These are phyloP conservation scores for Protodeltote pygarga DNA, from an alignment of 2,888 invertebrate species.

Conservation along the genomic window DNA sequence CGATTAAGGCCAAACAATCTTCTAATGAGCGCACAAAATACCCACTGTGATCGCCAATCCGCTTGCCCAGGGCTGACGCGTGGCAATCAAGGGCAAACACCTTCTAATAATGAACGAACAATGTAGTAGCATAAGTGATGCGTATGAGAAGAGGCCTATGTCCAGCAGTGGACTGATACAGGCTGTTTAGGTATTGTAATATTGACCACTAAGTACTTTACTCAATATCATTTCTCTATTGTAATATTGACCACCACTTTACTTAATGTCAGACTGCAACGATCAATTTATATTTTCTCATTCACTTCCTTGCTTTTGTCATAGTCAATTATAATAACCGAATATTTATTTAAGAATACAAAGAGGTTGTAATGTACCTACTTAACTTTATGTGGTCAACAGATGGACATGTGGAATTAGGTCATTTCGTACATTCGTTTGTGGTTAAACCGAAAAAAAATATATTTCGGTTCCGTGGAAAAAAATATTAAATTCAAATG, in stretches of 20 bases:
- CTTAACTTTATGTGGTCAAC: constrained; percentile 26
- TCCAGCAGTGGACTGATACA: no score
- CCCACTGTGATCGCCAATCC: no score
- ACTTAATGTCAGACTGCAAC: background rate
- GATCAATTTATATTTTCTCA: constrained; percentile 8
- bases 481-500: no score
- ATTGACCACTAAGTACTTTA: no score
- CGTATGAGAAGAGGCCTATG: no score
- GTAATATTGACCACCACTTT: constrained; percentile 5
- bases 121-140: no score
- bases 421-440: constrained; percentile 25
- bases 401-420: constrained; percentile 28
- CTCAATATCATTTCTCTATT: background rate
- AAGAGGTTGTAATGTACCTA: constrained; percentile 9
- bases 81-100: no score
- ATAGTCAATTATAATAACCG: constrained; percentile 10
- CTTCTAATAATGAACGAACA: no score
- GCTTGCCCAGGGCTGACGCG: no score
- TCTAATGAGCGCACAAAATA: no score
- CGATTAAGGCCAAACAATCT: no score
- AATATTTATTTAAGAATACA: constrained; percentile 28
- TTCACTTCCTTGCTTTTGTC: constrained; percentile 2
- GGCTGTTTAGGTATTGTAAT: no score
- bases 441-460: constrained; percentile 15
- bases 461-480: constrained; percentile 20